Percentiles rank a stretch among this genome's conserved stretches.
Evolutionary conservation across 2,888 invertebrate genomes (phyloP).

Genomic region (Augochlorella aurata): DNA sequence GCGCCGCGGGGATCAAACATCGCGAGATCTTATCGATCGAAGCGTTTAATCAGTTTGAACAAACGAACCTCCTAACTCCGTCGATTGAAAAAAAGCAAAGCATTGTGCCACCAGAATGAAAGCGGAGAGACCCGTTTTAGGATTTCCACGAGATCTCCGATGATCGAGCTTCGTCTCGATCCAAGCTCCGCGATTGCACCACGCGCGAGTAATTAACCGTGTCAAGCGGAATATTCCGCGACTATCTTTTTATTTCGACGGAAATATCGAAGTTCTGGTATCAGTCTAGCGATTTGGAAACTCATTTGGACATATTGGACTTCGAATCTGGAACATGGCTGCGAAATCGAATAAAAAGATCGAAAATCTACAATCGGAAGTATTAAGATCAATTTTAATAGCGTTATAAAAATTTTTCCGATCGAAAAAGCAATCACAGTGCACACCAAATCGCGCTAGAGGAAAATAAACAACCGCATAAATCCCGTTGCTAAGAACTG

Average conservation of each 20-base stretch:
- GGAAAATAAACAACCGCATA: no score
- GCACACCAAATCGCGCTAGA: no score
- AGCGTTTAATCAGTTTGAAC: constrained; percentile 52
- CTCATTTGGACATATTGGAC: no score
- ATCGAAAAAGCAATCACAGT: no score
- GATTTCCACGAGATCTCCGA: not conserved
- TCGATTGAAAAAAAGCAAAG: not conserved
- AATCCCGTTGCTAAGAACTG: no score
- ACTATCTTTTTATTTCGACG: not conserved
- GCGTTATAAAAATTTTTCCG: no score
- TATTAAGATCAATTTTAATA: no score
- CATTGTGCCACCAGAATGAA: not conserved
- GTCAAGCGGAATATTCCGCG: not conserved
- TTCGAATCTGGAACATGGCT: no score
- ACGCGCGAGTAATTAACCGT: constrained; percentile 6
- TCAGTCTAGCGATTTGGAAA: not conserved
- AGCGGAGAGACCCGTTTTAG: not conserved
- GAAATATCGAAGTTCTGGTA: not conserved
- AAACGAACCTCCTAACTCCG: constrained; percentile 9
- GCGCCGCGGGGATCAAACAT: constrained; percentile 39
- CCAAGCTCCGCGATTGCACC: not conserved
- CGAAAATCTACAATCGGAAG: no score
- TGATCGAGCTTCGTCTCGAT: not conserved
- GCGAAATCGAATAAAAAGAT: no score
- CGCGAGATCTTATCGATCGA: constrained; percentile 48